Base-by-base conservation (phyloP, 2,797 vertebrate species). In the Pampus argenteus region DNA sequence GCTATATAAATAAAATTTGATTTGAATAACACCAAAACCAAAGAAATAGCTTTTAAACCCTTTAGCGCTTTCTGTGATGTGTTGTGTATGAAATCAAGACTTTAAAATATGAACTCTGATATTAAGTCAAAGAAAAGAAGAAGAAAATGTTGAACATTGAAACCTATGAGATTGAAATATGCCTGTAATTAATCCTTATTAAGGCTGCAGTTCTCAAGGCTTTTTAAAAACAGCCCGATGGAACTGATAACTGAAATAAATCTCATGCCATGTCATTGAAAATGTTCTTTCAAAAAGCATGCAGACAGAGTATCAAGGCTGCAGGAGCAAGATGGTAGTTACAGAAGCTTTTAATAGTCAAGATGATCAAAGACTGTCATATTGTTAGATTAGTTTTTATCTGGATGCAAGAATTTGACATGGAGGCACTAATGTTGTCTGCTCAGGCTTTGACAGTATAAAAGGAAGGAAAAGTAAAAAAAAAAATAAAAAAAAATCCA, bases 351-450 rank as follows among this genome's bases (percentile, higher is more conserved):
- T 66, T 55, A 23, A 31, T 3, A 34, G 51, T 31, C 45, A 66
- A 47, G 31, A 6, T 15, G 40, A 55, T 66, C 40, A 66, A 56
- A 66, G 64, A 47, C 11, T 29, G 61, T 26, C 25, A 18, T 54
- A 25, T 20, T 25, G 51, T 29, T 48, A 18, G 14, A 64, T 64
- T 25, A 20, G 42, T 47, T 47, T 47, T 61, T 10, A 20, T 40
- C 23, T 28, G 36, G 11, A 52, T 52, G 18, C 22, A 20, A 42
- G 49, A 10, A 29, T 20, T 26, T 49, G 29, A 50, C 31, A 36
- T 10, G 47, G 47, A 26, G 15, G 29, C 29, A 20, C 28, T 40
- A 34, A 65, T 29, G 49, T 28, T 52, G 62, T 40, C 62, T 51
- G 4, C 48, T 40, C 47, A n/a, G 15, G 15, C 22, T 31, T 3